A percentile compares a stretch with the other conserved stretches of the same genome.
Conservation (phyloP, 2,797 vertebrate species). For the Morus bassanus region DNA sequence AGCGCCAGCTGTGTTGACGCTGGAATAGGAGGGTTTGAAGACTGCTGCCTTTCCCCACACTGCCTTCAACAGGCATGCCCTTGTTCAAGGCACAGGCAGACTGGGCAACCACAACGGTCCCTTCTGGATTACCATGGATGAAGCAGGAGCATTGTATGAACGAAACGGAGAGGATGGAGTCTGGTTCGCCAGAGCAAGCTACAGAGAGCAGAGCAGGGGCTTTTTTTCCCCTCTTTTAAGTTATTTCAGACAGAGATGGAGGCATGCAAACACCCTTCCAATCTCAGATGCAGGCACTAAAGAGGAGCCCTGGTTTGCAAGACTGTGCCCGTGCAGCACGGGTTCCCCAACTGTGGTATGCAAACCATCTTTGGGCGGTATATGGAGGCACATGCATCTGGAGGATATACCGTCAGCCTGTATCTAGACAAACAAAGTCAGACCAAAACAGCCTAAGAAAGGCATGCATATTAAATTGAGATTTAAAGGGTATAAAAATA, state of each 20-base stretch:
- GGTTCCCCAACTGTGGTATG: constrained; percentile 31
- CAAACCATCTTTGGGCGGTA: constrained; percentile 21
- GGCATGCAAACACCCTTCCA: background rate
- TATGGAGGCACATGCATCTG: background rate
- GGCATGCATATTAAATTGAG: constrained; percentile 52
- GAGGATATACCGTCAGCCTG: background rate
- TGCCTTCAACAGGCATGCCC: constrained; percentile 50
- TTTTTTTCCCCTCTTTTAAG: background rate
- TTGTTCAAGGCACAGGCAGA: constrained; percentile 42
- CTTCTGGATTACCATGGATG: constrained; percentile 58
- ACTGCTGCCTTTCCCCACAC: constrained; percentile 10
- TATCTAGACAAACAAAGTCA: constrained; percentile 43
- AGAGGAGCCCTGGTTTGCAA: background rate
- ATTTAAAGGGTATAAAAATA: constrained; percentile 51
- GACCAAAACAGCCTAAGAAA: constrained; percentile 36
- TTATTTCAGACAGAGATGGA: background rate
- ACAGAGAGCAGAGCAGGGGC: background rate
- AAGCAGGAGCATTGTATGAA: constrained; percentile 48
- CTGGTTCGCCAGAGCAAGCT: background rate
- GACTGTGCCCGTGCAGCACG: accelerated
- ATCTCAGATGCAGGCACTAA: background rate
- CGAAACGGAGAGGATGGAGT: background rate
- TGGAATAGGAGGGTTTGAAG: background rate
- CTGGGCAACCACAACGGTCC: constrained; percentile 48
- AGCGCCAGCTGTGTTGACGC: accelerated